Percentiles rank a stretch among this genome's conserved stretches.
Evolutionary conservation across 35 echinoderm and acorn worm species (phyloP).

Genomic region (Stichopus chloronotus): DNA sequence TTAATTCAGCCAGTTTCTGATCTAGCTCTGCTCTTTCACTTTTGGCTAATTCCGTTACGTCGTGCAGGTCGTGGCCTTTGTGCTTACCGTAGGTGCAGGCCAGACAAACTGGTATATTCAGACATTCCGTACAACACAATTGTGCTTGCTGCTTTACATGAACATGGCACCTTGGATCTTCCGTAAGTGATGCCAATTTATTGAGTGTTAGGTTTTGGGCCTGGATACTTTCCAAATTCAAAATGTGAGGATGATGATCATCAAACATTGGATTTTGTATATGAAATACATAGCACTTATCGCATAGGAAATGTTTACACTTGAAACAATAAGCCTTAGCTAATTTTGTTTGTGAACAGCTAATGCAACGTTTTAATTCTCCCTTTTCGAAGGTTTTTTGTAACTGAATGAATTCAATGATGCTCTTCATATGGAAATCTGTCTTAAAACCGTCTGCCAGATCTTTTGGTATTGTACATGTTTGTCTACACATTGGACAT

Average conservation of each 20-base stretch:
- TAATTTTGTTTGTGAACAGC: not conserved
- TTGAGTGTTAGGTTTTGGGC: not conserved
- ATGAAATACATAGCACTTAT: not conserved
- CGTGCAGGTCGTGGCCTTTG: not conserved
- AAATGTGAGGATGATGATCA: not conserved
- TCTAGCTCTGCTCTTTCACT: not conserved
- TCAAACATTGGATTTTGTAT: not conserved
- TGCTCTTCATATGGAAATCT: not conserved
- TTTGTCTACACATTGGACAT: not conserved
- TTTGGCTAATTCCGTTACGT: not conserved
- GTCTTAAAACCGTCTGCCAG: conserved; percentile 18
- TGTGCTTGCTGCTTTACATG: not conserved
- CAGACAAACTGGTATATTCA: not conserved
- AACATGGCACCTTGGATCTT: not conserved
- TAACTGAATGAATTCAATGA: not conserved
- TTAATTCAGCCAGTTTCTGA: not conserved
- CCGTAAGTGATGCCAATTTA: not conserved
- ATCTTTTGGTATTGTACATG: not conserved
- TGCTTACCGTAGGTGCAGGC: not conserved
- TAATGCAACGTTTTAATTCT: not conserved
- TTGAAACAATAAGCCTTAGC: not conserved
- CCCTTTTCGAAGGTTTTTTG: not conserved
- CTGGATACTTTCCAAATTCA: not conserved
- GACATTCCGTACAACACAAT: not conserved
- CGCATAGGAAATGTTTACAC: not conserved